phyloP scores from a whole-genome alignment of 2,797 vertebrate genomes.

The Paguma larvata region DNA sequence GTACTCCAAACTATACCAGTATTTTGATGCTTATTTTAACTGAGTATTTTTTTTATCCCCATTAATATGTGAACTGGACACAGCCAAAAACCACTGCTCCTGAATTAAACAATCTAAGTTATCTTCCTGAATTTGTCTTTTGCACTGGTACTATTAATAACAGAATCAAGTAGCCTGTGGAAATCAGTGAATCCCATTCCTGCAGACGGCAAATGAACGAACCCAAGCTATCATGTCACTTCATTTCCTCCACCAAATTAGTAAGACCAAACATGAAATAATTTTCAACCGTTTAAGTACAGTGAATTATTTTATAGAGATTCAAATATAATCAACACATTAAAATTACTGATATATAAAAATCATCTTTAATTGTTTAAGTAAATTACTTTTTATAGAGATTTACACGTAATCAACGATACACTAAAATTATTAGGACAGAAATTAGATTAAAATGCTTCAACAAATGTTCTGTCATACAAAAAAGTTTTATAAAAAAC shows the following conservation, averaged over 20 bases:
- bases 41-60: background rate
- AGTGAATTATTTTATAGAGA: slow-evolving; percentile 30
- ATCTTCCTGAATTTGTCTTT: slow-evolving; percentile 24
- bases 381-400: slow-evolving; percentile 14
- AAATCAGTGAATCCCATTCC: background rate
- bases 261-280: background rate
- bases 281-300: slow-evolving; percentile 13
- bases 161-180: background rate
- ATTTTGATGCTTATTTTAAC: background rate
- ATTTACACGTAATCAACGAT: slow-evolving; percentile 22
- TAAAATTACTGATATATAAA: background rate
- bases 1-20: background rate
- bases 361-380: slow-evolving; percentile 31
- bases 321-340: background rate
- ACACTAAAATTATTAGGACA: background rate
- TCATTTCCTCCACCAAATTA: slow-evolving; percentile 43
- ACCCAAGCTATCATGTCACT: background rate
- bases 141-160: background rate
- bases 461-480: background rate
- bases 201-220: slow-evolving; percentile 6
- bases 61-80: background rate
- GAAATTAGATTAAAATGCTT: slow-evolving; percentile 1
- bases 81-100: background rate
- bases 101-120: background rate
- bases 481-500: background rate